Evolutionary conservation across 2,888 invertebrate species (phyloP).

Genomic region (Aplocera efformata): DNA sequence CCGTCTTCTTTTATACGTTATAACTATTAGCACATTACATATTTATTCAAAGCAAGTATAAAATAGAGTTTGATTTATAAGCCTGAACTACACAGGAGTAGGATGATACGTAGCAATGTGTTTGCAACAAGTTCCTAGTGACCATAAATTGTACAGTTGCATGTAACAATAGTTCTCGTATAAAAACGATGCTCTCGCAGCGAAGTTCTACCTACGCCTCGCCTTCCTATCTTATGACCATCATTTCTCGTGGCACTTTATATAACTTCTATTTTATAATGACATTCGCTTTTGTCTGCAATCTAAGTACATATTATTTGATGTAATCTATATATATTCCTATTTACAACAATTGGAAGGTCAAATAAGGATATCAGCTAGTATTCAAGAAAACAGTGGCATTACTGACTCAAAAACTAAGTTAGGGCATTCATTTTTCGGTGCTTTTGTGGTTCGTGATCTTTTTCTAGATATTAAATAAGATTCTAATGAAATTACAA

Average conservation of each 20-base stretch:
- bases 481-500: too few relatives aligned
- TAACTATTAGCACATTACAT: too few relatives aligned
- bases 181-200: conserved; percentile 43
- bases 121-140: conserved; percentile 29
- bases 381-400: too few relatives aligned
- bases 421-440: too few relatives aligned
- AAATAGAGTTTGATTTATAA: too few relatives aligned
- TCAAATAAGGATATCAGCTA: conserved; percentile 5
- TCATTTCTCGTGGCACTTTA: conserved; percentile 70
- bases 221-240: conserved; percentile 66
- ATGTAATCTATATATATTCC: conserved; percentile 9
- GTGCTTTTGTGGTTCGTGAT: too few relatives aligned
- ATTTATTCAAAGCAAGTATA: too few relatives aligned
- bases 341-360: conserved; percentile 10
- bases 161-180: conserved; percentile 54
- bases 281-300: conserved; percentile 43
- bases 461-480: too few relatives aligned
- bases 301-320: conserved; percentile 19
- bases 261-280: conserved; percentile 61
- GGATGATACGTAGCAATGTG: conserved; percentile 3
- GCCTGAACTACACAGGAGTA: too few relatives aligned
- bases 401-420: too few relatives aligned
- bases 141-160: conserved; percentile 63
- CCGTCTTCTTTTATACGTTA: too few relatives aligned
- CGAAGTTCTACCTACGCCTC: conserved; percentile 47